Percentiles rank a stretch among this genome's conserved stretches.
phyloP scores from a whole-genome alignment of 2,113 vertebrate species.

The Suricata suricatta region DNA sequence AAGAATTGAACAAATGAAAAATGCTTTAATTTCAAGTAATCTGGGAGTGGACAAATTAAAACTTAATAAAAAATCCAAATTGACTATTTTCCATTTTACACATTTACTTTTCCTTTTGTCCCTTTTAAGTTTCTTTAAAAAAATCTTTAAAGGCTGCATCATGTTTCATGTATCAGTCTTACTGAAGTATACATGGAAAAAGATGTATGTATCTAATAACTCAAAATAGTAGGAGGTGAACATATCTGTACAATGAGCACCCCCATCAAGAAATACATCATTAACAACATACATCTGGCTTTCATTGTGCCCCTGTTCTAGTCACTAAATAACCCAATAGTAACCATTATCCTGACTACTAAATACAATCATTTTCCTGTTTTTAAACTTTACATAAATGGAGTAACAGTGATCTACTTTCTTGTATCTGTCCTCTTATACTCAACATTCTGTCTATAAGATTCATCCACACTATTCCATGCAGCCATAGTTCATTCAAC shows the following conservation, averaged over 20 bases:
- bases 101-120: neutral
- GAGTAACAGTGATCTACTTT: neutral
- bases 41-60: constrained; percentile 8
- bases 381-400: neutral
- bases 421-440: neutral
- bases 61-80: neutral
- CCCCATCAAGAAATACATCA: constrained; percentile 9
- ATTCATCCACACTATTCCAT: neutral
- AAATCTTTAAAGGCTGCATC: neutral
- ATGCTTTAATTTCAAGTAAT: neutral
- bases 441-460: neutral
- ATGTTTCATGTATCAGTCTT: constrained; percentile 7
- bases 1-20: neutral
- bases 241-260: neutral
- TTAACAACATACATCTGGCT: neutral
- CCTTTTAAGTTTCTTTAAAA: constrained; percentile 9
- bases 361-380: neutral
- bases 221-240: constrained; percentile 25
- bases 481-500: neutral
- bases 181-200: neutral
- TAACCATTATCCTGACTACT: neutral
- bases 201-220: neutral
- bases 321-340: neutral
- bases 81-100: neutral
- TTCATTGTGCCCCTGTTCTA: neutral